Evolutionary conservation across 2,113 vertebrate species (phyloP).

Genomic region (Oryzias curvinotus): DNA sequence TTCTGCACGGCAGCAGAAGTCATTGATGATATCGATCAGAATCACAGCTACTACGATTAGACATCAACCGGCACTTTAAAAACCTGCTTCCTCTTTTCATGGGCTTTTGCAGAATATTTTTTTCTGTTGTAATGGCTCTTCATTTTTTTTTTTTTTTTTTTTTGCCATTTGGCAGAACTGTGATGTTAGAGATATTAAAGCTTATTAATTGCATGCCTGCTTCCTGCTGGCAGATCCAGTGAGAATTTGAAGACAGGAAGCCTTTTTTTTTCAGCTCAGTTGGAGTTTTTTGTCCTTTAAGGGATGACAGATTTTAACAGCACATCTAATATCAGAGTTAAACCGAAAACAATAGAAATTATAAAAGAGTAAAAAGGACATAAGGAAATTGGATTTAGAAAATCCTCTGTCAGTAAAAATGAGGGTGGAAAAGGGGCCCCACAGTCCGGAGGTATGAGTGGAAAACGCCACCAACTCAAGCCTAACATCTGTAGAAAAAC

Average conservation of each 20-base stretch:
- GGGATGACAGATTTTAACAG: constrained; percentile 53
- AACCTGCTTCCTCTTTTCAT: constrained; percentile 23
- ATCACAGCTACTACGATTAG: constrained; percentile 45
- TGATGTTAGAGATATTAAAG: constrained; percentile 47
- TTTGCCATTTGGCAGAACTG: constrained; percentile 22
- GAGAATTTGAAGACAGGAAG: constrained; percentile 37
- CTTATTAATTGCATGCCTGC: constrained; percentile 61
- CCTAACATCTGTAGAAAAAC: constrained; percentile 86
- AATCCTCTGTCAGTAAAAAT: constrained; percentile 28
- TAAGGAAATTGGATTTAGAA: constrained; percentile 3
- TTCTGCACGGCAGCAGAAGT: constrained; percentile 68
- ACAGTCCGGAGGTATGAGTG: constrained; percentile 55
- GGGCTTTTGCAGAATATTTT: constrained; percentile 21
- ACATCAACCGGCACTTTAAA: constrained; percentile 42
- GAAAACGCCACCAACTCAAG: constrained; percentile 81
- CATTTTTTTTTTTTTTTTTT: not conserved
- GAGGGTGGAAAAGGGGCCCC: constrained; percentile 60
- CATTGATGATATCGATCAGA: constrained; percentile 75
- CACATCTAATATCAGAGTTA: constrained; percentile 71
- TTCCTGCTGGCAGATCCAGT: constrained; percentile 54
- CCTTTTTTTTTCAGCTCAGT: constrained; percentile 21
- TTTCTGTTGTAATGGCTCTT: constrained; percentile 26
- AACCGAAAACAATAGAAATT: constrained; percentile 40
- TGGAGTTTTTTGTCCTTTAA: constrained; percentile 57
- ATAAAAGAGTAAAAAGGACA: constrained; percentile 30